Conservation (phyloP, 2,797 vertebrate species). For the Pantherophis alleghaniensis region DNA sequence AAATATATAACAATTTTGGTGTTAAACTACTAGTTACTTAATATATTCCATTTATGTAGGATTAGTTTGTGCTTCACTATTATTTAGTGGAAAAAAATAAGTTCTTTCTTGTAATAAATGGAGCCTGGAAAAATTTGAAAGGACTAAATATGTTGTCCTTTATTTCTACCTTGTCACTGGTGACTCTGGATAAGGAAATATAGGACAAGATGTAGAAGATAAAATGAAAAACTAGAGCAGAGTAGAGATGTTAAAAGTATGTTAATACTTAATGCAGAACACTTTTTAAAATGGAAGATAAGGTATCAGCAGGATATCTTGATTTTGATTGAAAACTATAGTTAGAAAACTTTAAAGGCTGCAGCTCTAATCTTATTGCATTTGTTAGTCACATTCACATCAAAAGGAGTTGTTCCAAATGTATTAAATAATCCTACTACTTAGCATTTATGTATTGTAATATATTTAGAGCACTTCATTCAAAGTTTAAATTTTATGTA, state of each 20-base stretch:
- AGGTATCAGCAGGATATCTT: background rate
- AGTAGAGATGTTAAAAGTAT: slow-evolving; percentile 4
- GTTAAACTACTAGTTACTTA: slow-evolving; percentile 21
- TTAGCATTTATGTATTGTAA: background rate
- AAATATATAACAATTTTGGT: background rate
- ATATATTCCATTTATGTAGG: slow-evolving; percentile 9
- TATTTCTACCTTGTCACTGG: slow-evolving; percentile 31
- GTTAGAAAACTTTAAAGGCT: background rate
- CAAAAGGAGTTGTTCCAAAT: background rate
- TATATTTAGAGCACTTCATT: background rate
- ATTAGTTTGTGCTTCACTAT: slow-evolving; percentile 36
- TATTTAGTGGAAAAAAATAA: slow-evolving; percentile 38
- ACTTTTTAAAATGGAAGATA: background rate
- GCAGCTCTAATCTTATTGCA: background rate
- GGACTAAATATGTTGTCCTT: slow-evolving; percentile 38
- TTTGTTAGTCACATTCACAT: background rate
- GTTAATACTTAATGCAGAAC: background rate
- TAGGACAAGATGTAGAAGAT: slow-evolving; percentile 41
- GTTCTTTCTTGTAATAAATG: slow-evolving; percentile 41
- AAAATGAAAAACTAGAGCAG: background rate
- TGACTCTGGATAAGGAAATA: slow-evolving; percentile 31
- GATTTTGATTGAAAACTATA: background rate
- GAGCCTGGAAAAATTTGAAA: slow-evolving; percentile 40
- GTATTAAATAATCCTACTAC: background rate
- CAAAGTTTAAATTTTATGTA: background rate